Conservation (phyloP, 2,888 invertebrate genomes). For the Crematogaster levior region DNA sequence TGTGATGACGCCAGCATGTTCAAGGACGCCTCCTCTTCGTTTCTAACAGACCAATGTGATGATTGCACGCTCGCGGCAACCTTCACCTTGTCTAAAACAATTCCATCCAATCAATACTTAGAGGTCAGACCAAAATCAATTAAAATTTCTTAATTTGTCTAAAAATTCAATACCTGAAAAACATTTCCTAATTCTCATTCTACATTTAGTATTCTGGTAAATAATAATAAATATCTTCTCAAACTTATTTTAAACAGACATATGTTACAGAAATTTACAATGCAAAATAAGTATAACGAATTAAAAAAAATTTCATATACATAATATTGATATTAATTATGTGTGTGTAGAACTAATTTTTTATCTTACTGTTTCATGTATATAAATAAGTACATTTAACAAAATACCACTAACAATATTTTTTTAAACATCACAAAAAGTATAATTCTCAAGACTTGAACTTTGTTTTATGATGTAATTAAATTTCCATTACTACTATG, state of each 20-base stretch:
- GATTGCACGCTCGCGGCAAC: constrained; percentile 73
- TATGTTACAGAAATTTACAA: no score
- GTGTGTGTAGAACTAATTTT: neutral
- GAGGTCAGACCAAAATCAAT: neutral
- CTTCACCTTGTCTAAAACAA: constrained; percentile 69
- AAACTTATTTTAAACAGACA: no score
- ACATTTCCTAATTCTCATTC: neutral
- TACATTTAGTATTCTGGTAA: no score
- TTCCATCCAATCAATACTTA: neutral
- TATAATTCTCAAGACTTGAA: neutral
- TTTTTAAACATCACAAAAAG: neutral
- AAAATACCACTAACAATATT: neutral
- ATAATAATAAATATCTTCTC: no score
- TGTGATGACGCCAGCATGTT: constrained; percentile 76
- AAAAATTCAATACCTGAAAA: neutral
- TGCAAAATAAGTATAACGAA: neutral
- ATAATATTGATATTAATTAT: no score
- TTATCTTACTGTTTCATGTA: neutral
- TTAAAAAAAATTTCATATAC: no score
- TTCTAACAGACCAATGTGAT: constrained; percentile 75
- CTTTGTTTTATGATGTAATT: neutral
- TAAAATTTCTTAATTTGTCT: neutral
- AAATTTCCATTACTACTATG: neutral
- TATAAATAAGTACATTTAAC: neutral
- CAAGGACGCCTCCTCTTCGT: constrained; percentile 74